A percentile compares a stretch with the other conserved stretches of the same genome.
These are phyloP conservation scores for Corydoras maculifer DNA, from an alignment of 2,113 vertebrate genomes.

Conservation along the genomic window DNA sequence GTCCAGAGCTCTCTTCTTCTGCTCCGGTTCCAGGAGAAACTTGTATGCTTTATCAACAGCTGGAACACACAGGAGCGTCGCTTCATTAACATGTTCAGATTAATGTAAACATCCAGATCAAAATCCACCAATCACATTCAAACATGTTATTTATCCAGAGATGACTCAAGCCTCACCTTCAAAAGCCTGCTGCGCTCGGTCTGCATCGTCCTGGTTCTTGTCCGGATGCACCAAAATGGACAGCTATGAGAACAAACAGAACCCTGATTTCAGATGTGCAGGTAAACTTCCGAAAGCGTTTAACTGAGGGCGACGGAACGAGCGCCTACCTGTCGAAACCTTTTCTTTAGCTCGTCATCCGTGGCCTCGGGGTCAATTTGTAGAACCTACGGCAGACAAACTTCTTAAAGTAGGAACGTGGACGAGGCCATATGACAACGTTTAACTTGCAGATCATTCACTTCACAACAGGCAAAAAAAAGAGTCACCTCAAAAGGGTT, in stretches of 20 bases:
- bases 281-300: neutral
- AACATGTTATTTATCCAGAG: neutral
- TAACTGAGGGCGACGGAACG: neutral
- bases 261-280: neutral
- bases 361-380: constrained; percentile 95
- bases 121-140: too few relatives aligned
- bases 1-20: constrained; percentile 94
- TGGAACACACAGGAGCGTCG: constrained; percentile 44
- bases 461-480: neutral
- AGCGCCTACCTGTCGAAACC: constrained; percentile 82
- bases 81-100: too few relatives aligned
- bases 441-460: neutral
- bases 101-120: too few relatives aligned
- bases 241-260: constrained; percentile 63
- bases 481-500: constrained; percentile 90
- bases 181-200: constrained; percentile 92
- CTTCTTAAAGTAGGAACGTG: too few relatives aligned
- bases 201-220: constrained; percentile 92
- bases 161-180: constrained; percentile 73
- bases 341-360: constrained; percentile 95
- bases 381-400: constrained; percentile 70
- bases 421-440: neutral
- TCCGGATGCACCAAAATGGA: constrained; percentile 98
- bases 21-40: constrained; percentile 86
- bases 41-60: constrained; percentile 98